phyloP scores from a whole-genome alignment of 2,113 vertebrate genomes.

The Illadopsis cleaveri region DNA sequence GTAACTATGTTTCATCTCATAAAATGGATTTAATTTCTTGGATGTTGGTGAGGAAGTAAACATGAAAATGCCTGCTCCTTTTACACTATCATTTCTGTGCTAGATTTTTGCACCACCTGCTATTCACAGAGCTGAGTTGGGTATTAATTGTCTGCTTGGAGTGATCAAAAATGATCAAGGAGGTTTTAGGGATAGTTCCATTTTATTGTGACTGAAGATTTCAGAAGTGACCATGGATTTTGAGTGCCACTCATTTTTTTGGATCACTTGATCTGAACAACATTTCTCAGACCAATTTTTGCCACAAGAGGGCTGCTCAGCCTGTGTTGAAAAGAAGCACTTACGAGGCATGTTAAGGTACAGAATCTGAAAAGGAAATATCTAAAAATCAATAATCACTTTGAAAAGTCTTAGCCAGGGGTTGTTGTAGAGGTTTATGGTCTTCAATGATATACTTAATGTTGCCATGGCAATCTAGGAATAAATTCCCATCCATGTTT shows the following conservation, averaged over 20 bases:
- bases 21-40: neutral
- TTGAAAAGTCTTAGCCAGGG: neutral
- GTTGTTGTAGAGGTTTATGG: neutral
- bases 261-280: neutral
- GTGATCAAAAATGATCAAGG: neutral
- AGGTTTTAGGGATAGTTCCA: neutral
- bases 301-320: neutral
- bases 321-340: neutral
- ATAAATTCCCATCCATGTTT: neutral
- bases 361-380: neutral
- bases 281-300: neutral
- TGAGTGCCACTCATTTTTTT: neutral
- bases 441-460: neutral
- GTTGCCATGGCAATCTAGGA: neutral
- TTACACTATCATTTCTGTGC: neutral
- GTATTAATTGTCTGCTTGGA: neutral
- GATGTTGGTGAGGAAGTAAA: neutral
- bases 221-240: neutral
- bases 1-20: neutral
- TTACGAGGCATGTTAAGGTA: neutral
- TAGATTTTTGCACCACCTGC: neutral
- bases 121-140: neutral
- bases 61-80: neutral
- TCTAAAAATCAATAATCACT: neutral
- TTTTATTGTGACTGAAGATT: neutral